Evolutionary conservation across 1,140 invertebrate species (phyloP).

Genomic region (Pseudomyrmex sp.): DNA sequence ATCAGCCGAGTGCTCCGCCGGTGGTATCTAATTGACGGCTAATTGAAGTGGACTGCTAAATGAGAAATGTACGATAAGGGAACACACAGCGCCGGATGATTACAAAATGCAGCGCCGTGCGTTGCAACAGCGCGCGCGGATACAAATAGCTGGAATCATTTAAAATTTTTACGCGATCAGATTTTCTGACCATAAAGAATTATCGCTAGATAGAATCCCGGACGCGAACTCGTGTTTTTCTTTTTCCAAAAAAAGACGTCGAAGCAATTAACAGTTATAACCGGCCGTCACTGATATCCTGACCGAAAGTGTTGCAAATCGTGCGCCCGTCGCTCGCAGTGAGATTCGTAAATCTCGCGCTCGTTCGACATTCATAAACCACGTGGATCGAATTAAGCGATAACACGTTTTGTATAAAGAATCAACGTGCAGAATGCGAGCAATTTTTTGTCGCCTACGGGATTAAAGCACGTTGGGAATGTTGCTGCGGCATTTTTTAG

Average conservation of each 20-base stretch:
- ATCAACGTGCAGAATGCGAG: conserved; percentile 9
- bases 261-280: background rate
- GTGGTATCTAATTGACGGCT: conserved; percentile 75
- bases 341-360: conserved; percentile 14
- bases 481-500: conserved; percentile 34
- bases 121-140: conserved; percentile 59
- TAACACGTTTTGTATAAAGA: background rate
- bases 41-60: conserved; percentile 74
- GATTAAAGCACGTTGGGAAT: background rate
- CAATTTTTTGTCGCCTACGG: conserved; percentile 25
- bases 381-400: background rate
- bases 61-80: conserved; percentile 72
- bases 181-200: conserved; percentile 39
- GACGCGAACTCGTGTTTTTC: conserved; percentile 20
- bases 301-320: conserved; percentile 22
- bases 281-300: background rate
- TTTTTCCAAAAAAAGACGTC: background rate
- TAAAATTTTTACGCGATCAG: conserved; percentile 44
- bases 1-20: conserved; percentile 63
- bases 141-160: conserved; percentile 54
- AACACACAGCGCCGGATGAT: conserved; percentile 65
- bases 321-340: background rate
- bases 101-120: conserved; percentile 63
- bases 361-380: background rate
- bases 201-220: background rate